A percentile compares a stretch with the other conserved stretches of the same genome.
phyloP scores from a whole-genome alignment of 2,888 invertebrate genomes.

The Troglohyphantes excavatus region DNA sequence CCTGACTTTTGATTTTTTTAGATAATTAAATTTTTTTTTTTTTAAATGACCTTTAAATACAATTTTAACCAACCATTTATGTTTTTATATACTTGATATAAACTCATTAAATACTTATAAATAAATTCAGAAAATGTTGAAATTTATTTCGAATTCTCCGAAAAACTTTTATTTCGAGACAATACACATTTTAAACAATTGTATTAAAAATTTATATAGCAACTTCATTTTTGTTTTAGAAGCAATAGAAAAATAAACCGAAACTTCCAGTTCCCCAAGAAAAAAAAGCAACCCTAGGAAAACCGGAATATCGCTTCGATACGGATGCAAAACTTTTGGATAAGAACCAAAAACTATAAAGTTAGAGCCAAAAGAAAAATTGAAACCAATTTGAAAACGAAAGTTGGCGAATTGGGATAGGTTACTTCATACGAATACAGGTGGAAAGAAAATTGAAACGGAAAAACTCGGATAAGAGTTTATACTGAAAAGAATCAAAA shows the following conservation, averaged over 20 bases:
- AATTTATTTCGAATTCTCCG: too few relatives aligned
- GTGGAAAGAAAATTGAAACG: not conserved
- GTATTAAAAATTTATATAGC: not conserved
- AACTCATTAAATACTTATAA: too few relatives aligned
- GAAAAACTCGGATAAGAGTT: constrained; percentile 10
- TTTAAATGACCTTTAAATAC: too few relatives aligned
- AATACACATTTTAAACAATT: not conserved
- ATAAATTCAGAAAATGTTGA: too few relatives aligned
- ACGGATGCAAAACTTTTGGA: constrained; percentile 37
- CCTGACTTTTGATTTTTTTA: too few relatives aligned
- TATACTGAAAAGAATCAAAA: constrained; percentile 17
- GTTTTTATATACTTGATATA: too few relatives aligned
- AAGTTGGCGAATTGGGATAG: constrained; percentile 15
- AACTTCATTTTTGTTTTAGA: not conserved
- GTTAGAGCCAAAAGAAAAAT: not conserved
- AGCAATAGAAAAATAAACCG: too few relatives aligned
- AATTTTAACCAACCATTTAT: too few relatives aligned
- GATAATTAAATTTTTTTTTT: too few relatives aligned
- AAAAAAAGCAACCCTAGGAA: not conserved
- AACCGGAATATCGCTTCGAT: not conserved
- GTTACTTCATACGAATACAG: constrained; percentile 1
- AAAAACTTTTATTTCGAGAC: not conserved
- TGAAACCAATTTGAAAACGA: constrained; percentile 15
- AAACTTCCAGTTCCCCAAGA: too few relatives aligned
- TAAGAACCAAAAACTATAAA: constrained; percentile 36